Percentiles rank a stretch among this genome's conserved stretches.
phyloP scores from a whole-genome alignment of 2,797 vertebrate genomes.

The Gambusia yucatana region DNA sequence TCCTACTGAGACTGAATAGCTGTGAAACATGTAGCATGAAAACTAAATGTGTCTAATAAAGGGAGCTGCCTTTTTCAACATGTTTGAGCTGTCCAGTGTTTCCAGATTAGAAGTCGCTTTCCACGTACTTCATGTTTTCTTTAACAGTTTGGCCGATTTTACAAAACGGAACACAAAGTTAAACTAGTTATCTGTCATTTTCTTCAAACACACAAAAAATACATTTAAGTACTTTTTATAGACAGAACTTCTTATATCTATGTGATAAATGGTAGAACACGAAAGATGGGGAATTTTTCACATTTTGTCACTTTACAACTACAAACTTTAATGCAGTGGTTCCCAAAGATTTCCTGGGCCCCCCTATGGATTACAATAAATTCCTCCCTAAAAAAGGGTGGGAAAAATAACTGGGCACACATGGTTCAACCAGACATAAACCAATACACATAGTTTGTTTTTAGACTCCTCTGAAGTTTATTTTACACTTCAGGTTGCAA shows the following conservation, averaged over 20 bases:
- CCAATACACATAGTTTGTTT: no score
- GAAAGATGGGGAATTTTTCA: neutral
- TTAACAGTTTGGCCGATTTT: neutral
- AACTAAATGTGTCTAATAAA: neutral
- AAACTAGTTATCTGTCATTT: neutral
- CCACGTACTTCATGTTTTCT: neutral
- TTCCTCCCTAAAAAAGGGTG: no score
- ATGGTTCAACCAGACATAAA: no score
- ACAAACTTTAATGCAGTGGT: neutral
- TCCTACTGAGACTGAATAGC: slow-evolving; percentile 1
- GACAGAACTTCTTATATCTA: neutral
- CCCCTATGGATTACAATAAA: no score
- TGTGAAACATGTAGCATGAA: neutral
- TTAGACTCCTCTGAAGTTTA: no score
- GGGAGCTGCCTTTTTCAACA: neutral
- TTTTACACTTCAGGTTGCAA: no score
- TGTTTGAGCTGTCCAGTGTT: neutral
- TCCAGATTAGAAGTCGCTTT: neutral
- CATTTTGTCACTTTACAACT: neutral
- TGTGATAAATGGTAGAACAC: neutral
- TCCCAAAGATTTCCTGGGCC: no score
- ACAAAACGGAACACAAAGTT: neutral
- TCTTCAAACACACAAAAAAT: neutral
- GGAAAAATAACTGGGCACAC: no score
- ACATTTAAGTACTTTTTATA: neutral